Evolutionary conservation across 2,888 invertebrate species (phyloP), one percentile per base, ranked within the genome.

Genomic region (Notodromas monacha): DNA sequence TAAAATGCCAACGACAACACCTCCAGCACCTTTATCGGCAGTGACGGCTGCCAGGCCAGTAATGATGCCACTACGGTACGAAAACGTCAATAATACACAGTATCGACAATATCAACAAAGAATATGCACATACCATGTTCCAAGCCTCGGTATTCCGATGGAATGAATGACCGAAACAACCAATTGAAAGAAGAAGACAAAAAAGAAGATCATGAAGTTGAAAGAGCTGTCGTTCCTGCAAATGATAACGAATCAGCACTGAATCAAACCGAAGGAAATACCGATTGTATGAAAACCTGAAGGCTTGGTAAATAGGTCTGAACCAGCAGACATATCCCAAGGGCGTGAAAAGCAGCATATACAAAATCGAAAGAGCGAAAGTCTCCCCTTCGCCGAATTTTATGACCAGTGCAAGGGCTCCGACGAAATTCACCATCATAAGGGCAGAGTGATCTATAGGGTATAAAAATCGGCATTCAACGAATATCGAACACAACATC

Each of bases 191-290:
- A 84, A 73, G 56, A 89, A 89, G 43, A 96, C 73, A 50, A 96
- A 84, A 63, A 96, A 96, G 58, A 84, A 96, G 32, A 89, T 76
- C 77, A 96, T 92, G 49, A 96, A 96, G 54, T 89, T 96, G 60
- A 96, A 84, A 3, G 92, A 92, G 41, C 86, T 89, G 55, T 96
- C 96, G 46, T 73, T 79, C 46, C 89, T 68, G 51, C 30, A 51
- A 45, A 37, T 38, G 35, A 35, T 31, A n/a, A n/a, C n/a, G n/a
- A n/a, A n/a, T n/a, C n/a, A n/a, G n/a, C 35, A 33, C 36, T 33
- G 29, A 33, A 31, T 29, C 36, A 21, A 26, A 28, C 26, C 30
- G 14, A 28, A 33, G 13, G 3, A 2, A 13, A 14, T 4, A 27
- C 32, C n/a, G 29, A 14, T 29, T 8, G 12, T 29, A n/a, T n/a